phyloP scores from a whole-genome alignment of 2,797 vertebrate species.

The Pterois miles region DNA sequence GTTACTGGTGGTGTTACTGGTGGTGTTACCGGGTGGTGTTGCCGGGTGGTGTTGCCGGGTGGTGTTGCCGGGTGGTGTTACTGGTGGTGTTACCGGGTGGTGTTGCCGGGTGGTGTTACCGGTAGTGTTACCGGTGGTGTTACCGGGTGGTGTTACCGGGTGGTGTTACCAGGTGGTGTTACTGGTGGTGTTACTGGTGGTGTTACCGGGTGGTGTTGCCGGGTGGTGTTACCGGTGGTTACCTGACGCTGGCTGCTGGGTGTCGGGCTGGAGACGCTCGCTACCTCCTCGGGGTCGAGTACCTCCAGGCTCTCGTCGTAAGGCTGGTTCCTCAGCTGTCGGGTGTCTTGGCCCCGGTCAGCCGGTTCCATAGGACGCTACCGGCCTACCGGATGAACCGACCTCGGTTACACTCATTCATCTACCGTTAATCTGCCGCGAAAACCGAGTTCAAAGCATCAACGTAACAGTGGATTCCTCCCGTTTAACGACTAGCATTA shows the following conservation, averaged over 20 bases:
- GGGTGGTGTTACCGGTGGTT: background rate
- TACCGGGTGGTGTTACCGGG: background rate
- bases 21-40: background rate
- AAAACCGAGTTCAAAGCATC: too few relatives aligned
- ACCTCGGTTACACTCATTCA: background rate
- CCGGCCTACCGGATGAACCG: background rate
- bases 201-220: background rate
- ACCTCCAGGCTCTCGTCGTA: constrained; percentile 92
- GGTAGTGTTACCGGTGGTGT: background rate
- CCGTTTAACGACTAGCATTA: background rate
- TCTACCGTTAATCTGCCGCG: background rate
- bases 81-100: too few relatives aligned
- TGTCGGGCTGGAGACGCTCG: constrained; percentile 83
- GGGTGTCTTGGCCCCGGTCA: constrained; percentile 37
- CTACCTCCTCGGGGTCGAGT: constrained; percentile 86
- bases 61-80: constrained; percentile 62
- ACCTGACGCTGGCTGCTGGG: constrained; percentile 71
- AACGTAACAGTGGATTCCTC: too few relatives aligned
- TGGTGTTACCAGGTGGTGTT: background rate
- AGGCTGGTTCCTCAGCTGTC: constrained; percentile 86
- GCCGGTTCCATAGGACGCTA: constrained; percentile 46
- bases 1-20: background rate
- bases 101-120: background rate
- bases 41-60: background rate
- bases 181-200: too few relatives aligned